Percentiles rank a stretch among this genome's conserved stretches.
phyloP scores from a whole-genome alignment of 1,140 invertebrate species.

The Drosophila kohkoa region DNA sequence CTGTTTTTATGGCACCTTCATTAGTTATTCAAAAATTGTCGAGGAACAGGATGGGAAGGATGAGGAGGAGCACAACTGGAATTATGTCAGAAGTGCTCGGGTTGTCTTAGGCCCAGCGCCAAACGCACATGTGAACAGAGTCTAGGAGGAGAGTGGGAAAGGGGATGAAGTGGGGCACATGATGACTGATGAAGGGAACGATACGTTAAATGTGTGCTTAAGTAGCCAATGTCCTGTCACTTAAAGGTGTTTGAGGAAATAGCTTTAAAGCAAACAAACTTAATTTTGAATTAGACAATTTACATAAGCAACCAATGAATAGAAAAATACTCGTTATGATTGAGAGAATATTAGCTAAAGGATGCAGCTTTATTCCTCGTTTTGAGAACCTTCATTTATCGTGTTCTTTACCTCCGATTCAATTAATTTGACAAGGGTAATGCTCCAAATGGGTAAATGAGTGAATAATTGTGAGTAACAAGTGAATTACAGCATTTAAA shows the following conservation, averaged over 20 bases:
- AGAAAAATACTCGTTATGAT: background rate
- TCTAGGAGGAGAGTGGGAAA: background rate
- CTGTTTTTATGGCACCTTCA: slow-evolving; percentile 71
- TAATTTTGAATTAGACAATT: background rate
- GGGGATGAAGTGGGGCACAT: background rate
- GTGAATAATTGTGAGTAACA: slow-evolving; percentile 59
- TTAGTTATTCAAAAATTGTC: slow-evolving; percentile 81
- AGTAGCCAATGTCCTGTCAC: slow-evolving; percentile 31
- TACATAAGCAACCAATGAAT: background rate
- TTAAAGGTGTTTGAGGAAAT: slow-evolving; percentile 7
- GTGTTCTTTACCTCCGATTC: slow-evolving; percentile 34
- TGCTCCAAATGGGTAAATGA: slow-evolving; percentile 29
- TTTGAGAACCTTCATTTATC: slow-evolving; percentile 4
- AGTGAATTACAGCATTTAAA: slow-evolving; percentile 62
- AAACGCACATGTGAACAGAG: slow-evolving; percentile 61
- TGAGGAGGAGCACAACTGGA: slow-evolving; percentile 63
- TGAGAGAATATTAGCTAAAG: background rate
- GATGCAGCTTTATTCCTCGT: background rate
- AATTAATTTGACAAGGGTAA: slow-evolving; percentile 67
- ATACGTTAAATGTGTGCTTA: background rate
- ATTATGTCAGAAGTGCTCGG: slow-evolving; percentile 64
- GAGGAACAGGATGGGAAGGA: slow-evolving; percentile 28
- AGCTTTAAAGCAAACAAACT: slow-evolving; percentile 10
- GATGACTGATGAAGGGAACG: slow-evolving; percentile 36
- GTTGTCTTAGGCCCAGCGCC: slow-evolving; percentile 40